A percentile compares a stretch with the other conserved stretches of the same genome.
Evolutionary conservation across 2,113 vertebrate genomes (phyloP).

Genomic region (Onychostoma macrolepis): DNA sequence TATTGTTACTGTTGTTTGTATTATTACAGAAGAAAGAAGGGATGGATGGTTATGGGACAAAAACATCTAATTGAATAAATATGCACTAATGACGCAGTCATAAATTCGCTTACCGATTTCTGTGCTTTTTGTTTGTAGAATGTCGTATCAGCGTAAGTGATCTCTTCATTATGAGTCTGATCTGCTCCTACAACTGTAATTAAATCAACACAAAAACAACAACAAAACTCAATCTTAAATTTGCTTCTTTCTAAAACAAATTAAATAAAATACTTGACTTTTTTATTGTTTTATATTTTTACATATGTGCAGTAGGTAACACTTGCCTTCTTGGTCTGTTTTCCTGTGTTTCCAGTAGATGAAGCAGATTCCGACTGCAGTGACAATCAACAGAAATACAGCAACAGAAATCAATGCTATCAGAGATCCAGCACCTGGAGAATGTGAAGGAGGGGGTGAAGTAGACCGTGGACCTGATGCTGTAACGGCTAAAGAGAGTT

Average conservation of each 20-base stretch:
- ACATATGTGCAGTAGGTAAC: background rate
- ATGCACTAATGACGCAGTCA: background rate
- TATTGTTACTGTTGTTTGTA: background rate
- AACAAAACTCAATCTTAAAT: background rate
- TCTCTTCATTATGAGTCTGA: background rate
- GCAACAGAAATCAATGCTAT: too few species aligned
- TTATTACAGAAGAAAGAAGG: background rate
- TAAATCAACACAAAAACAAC: background rate
- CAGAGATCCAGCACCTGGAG: too few species aligned
- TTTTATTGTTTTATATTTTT: too few species aligned
- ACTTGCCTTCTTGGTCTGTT: background rate
- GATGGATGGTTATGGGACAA: background rate
- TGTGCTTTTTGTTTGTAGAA: background rate
- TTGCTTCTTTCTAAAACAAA: too few species aligned
- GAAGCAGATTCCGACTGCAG: too few species aligned
- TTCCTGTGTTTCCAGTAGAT: too few species aligned
- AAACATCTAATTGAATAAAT: background rate
- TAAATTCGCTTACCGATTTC: background rate
- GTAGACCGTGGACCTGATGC: too few species aligned
- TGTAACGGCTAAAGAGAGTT: too few species aligned
- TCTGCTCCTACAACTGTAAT: background rate
- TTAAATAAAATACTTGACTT: too few species aligned
- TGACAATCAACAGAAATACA: too few species aligned
- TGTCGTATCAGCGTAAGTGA: background rate
- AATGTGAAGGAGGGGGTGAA: too few species aligned